Conservation (phyloP, 2,113 vertebrate genomes). For the Chrysemys picta region DNA sequence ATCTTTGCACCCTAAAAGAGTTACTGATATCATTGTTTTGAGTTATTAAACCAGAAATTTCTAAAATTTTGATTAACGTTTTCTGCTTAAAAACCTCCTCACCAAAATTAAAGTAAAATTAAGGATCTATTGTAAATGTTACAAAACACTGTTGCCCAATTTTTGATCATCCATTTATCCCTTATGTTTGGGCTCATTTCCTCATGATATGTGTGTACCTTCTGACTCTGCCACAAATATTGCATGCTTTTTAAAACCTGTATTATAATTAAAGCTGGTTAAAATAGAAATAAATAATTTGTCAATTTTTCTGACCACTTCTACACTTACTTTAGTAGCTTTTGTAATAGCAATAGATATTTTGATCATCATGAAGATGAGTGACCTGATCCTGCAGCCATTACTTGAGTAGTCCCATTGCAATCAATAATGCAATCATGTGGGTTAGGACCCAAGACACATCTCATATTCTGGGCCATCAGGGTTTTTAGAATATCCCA, state of each 20-base stretch:
- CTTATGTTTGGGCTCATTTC: neutral
- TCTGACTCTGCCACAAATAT: neutral
- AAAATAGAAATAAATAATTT: neutral
- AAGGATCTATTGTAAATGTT: neutral
- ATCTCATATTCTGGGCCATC: neutral
- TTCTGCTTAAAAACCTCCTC: neutral
- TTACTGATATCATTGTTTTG: neutral
- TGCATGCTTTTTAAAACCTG: neutral
- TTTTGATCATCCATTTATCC: neutral
- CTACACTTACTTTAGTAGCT: neutral
- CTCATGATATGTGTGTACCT: neutral
- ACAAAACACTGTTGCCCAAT: neutral
- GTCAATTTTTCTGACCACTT: neutral
- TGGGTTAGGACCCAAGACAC: neutral
- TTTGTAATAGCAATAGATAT: neutral
- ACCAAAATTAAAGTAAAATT: neutral
- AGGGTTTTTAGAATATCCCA: neutral
- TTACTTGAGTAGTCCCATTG: neutral
- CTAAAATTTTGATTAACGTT: neutral
- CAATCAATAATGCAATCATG: neutral
- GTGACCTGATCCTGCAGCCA: neutral
- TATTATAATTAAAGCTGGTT: neutral
- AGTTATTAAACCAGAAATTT: neutral
- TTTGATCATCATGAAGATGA: neutral
- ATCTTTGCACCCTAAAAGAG: conserved; percentile 24